phyloP scores from a whole-genome alignment of 64 coral and sea anemone species.

The Stylophora pistillata region DNA sequence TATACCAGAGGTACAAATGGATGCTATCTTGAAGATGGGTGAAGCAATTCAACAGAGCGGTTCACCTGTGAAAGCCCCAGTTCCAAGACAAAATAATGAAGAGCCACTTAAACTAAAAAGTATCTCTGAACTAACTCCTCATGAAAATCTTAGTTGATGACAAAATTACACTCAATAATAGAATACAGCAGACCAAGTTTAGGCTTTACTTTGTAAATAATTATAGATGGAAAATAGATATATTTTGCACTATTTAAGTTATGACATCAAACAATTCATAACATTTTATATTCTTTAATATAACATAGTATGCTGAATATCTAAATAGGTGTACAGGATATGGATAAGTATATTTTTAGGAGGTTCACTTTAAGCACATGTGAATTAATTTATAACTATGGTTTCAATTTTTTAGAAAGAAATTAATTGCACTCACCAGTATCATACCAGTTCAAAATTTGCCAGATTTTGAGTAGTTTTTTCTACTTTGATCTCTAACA shows the following conservation, averaged over 20 bases:
- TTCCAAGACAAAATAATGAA: conserved; percentile 11
- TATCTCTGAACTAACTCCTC: conserved; percentile 52
- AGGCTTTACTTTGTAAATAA: not conserved
- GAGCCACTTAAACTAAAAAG: conserved; percentile 48
- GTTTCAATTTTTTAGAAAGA: no score
- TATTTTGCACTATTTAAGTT: conserved; percentile 8
- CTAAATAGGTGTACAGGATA: no score
- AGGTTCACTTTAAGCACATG: no score
- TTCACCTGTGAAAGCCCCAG: not conserved
- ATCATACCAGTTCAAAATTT: no score
- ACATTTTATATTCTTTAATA: not conserved
- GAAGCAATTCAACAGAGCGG: conserved; percentile 24
- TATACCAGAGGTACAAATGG: conserved; percentile 30
- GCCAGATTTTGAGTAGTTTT: no score
- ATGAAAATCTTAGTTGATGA: conserved; percentile 22
- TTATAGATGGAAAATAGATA: not conserved
- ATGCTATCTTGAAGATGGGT: conserved; percentile 18
- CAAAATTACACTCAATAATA: not conserved
- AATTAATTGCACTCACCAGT: no score
- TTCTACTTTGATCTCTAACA: no score
- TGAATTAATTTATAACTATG: no score
- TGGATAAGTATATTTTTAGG: no score
- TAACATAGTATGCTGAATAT: no score
- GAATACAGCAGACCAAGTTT: not conserved
- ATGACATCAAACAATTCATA: not conserved